These are phyloP conservation scores for Cheilosia vernalis DNA, from an alignment of 2,888 invertebrate species.

Conservation along the genomic window DNA sequence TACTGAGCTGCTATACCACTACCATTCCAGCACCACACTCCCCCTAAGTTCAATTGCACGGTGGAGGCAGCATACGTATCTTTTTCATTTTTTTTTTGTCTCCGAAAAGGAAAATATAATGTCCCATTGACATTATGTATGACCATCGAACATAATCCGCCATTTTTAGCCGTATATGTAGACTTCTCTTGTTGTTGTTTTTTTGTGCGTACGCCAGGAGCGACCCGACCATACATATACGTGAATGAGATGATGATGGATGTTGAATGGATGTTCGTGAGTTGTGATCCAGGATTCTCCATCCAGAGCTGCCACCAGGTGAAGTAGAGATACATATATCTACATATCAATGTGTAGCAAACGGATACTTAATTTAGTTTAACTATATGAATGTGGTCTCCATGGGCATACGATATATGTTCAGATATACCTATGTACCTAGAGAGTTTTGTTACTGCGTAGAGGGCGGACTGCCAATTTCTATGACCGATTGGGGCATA, in stretches of 20 bases:
- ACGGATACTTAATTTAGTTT: too few species aligned
- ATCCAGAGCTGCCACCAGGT: background rate
- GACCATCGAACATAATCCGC: conserved; percentile 34
- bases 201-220: conserved; percentile 19
- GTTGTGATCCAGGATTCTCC: background rate
- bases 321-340: too few species aligned
- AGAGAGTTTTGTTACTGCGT: too few species aligned
- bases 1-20: background rate
- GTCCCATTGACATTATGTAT: conserved; percentile 27
- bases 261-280: conserved; percentile 1
- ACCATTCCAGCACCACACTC: conserved; percentile 29
- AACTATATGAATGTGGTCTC: too few species aligned
- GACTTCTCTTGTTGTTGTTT: background rate
- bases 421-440: too few species aligned
- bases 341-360: too few species aligned
- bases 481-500: too few species aligned
- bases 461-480: too few species aligned
- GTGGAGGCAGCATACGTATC: too few species aligned
- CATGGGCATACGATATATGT: too few species aligned
- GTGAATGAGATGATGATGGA: conserved; percentile 12
- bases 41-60: conserved; percentile 21
- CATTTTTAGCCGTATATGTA: conserved; percentile 44
- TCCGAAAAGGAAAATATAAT: conserved; percentile 9
- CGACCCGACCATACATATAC: background rate
- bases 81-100: too few species aligned